Evolutionary conservation across 2,888 invertebrate genomes (phyloP), one percentile per base, ranked within the genome.

Genomic region (Frankliniella fusca): DNA sequence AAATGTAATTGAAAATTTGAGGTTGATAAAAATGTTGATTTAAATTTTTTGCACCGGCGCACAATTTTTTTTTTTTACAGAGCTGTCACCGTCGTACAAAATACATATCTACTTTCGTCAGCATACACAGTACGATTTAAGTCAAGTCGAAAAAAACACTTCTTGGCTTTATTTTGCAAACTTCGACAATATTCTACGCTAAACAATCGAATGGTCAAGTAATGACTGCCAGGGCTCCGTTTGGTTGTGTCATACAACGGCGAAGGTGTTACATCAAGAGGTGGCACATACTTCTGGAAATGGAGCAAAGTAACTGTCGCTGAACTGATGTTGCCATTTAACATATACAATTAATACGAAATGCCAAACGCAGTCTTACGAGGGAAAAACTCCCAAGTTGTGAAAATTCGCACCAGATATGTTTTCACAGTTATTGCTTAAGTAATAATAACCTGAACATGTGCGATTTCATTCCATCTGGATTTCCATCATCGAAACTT

Each of bases 1-100:
- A 76, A 76, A 76, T 76, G 70, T 76, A 76, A 76, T 76, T 76
- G 70, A 76, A 76, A 76, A 76, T 76, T 76, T 76, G 70, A 76
- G 70, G 70, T 23, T 76, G 70, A 76, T 76, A 76, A 76, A 76
- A 76, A 76, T 23, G 27, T 27, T 76, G 70, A 23, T 76, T 20
- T 76, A 76, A 76, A 27, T 27, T 27, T 27, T 1, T 23, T 23
- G 70, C 27, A 76, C 70, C 70, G 38, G 38, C 38, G 3, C 38
- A 38, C 38, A 38, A 3, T 38, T 38, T 12, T 76, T 76, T 23
- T 38, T 38, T 38, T 12, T 76, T 76, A 70, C 70, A 61, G 7
- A 61, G 18, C n/a, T n/a, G 70, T 23, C 11, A 23, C 70, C 20
- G 38, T 38, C 38, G 11, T 70, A 76, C 27, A 76, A 76, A 76